Evolutionary conservation across 2,888 invertebrate genomes (phyloP), one percentile per base, ranked within the genome.

Genomic region (Dynastes maya): DNA sequence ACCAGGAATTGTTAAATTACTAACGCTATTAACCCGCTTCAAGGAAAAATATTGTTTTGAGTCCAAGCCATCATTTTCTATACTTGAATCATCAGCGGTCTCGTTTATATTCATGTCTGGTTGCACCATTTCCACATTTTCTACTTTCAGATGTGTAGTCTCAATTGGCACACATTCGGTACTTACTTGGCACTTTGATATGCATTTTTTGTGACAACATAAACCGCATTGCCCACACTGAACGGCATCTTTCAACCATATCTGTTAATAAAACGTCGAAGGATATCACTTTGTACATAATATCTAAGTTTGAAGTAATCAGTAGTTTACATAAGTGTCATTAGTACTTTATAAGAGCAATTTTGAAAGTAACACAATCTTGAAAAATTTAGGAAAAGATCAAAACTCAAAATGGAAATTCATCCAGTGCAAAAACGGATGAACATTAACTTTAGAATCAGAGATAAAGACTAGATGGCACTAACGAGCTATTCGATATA

Each of bases 141-240:
- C 87, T 45, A 71, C 81, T 80, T 85, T 85, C 4, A 80, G 61
- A 65, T 80, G 80, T 11, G 74, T 72, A 49, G 81, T 81, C 40
- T 85, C 84, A 6, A 80, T 81, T 40, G 83, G 82, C 51, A 82
- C 83, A 77, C 95, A 95, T n/a, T 91, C 90, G 16, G 93, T 93
- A 79, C 93, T 92, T 71, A 91, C 90, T 86, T 95, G 95, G 88
- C 97, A 98, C 85, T 96, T 96, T 9, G 93, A 93, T 81, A 97
- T 94, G 89, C 98, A 98, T 87, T 98, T 98, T 89, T 98, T 98
- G 89, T 98, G 98, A 87, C 98, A 98, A 83, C 96, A 96, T 90
- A 98, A 93, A 0, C 94, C 93, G 86, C 98, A 98, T 81, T 94
- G 94, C 75, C 93, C 92, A 89, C 98, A 98, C 86, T 97, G 96